Percentiles rank a stretch among this genome's conserved stretches.
phyloP scores from a whole-genome alignment of 2,113 vertebrate genomes.

The Peromyscus polionotus region DNA sequence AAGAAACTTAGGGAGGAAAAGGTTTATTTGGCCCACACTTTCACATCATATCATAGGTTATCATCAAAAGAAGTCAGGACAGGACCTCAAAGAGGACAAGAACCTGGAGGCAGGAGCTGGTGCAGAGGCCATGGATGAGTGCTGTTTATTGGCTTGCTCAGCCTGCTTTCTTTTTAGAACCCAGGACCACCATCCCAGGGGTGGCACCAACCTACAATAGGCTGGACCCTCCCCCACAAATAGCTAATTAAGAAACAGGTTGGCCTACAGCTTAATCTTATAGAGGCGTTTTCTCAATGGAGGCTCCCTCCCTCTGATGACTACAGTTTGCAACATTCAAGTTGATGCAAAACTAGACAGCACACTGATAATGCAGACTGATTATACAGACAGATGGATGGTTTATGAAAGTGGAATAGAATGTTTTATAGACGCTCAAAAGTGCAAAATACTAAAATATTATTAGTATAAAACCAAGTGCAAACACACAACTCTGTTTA shows the following conservation, averaged over 20 bases:
- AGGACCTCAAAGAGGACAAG: too few relatives aligned
- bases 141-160: background rate
- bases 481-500: background rate
- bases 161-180: background rate
- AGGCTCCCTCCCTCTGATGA: background rate
- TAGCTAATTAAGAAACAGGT: background rate
- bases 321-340: background rate
- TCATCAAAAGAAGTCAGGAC: too few relatives aligned
- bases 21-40: too few relatives aligned
- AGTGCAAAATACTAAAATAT: conserved; percentile 1
- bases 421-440: background rate
- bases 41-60: too few relatives aligned
- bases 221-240: background rate
- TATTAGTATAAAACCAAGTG: background rate
- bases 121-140: background rate
- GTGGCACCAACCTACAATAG: too few relatives aligned
- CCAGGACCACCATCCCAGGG: background rate
- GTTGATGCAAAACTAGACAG: background rate
- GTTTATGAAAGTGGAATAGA: background rate
- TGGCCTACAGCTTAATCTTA: background rate
- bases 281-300: background rate
- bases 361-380: background rate
- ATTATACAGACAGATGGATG: background rate
- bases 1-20: too few relatives aligned
- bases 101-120: too few relatives aligned